Conservation (phyloP, 2,797 vertebrate genomes). For the Lagocephalus sceleratus region DNA sequence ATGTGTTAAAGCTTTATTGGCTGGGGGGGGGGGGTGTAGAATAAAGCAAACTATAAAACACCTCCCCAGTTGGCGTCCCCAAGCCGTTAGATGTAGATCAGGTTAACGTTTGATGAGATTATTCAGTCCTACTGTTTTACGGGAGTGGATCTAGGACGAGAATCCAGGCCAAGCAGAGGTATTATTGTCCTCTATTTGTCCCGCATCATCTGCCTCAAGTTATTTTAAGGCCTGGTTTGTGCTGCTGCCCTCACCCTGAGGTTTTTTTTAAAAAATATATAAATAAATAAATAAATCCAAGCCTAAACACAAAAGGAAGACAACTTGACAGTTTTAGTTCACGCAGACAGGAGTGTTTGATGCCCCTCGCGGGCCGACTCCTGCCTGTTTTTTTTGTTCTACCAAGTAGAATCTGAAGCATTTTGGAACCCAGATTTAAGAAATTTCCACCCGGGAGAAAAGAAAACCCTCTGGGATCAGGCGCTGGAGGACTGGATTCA, state of each 20-base stretch:
- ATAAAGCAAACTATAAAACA: slow-evolving; percentile 25
- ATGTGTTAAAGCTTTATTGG: slow-evolving; percentile 34
- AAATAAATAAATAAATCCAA: not conserved
- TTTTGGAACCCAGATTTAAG: no score
- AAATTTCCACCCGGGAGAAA: no score
- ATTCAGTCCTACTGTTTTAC: slow-evolving; percentile 3
- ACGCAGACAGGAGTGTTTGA: no score
- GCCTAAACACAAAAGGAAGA: no score
- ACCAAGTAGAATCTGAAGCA: no score
- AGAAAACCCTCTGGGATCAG: no score
- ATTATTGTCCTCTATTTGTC: slow-evolving; percentile 69
- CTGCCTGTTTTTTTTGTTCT: no score
- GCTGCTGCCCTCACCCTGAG: slow-evolving; percentile 36
- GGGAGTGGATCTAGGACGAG: slow-evolving; percentile 66
- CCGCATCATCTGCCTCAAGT: slow-evolving; percentile 45
- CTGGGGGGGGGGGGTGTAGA: slow-evolving; percentile 6
- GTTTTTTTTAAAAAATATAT: not conserved
- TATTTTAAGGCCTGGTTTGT: slow-evolving; percentile 62
- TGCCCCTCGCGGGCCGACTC: no score
- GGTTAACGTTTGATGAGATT: not conserved
- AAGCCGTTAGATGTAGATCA: not conserved
- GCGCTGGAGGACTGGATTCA: no score
- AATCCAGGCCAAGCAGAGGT: slow-evolving; percentile 68
- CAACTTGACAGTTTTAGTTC: no score
- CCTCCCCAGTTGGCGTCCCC: slow-evolving; percentile 5